Evolutionary conservation across 2,113 vertebrate genomes (phyloP), one percentile per base, ranked within the genome.

Genomic region (Ictalurus punctatus): DNA sequence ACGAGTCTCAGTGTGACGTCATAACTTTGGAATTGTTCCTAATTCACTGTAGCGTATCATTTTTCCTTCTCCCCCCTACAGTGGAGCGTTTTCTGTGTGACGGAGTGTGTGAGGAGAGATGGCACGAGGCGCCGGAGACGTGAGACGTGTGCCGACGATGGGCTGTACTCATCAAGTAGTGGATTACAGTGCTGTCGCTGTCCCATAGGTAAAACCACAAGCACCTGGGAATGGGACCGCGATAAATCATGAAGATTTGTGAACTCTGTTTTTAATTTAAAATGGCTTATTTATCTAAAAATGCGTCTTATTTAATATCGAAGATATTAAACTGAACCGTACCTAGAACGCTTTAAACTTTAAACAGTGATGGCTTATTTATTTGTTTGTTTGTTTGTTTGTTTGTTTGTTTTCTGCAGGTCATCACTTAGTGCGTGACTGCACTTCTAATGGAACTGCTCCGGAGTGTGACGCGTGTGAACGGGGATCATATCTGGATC

Each of bases 171-270:
- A 0, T 91, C 21, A 6, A 56, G 0, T 74, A 34, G 1, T 6
- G 21, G 21, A 37, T 71, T 0, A 1, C 1, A 0, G 0, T 96
- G 95, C 7, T 95, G 94, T 58, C 34, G 0, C 0, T 96, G 95
- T 84, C 21, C 7, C 2, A 1, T 9, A 2, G 95, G 95, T 92
- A 83, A 52, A 76, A 13, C 7, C 34, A 4, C 34, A 40, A 30
- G 16, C 67, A 30, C 2, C 67, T 16, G n/a, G 7, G 13, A 61
- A 37, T 17, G 23, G 17, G 17, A n/a, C 63, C 3, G 25, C 27
- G 0, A 27, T 3, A 2, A 23, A 61, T 61, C 23, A 25, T 27
- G 61, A 63, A 12, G 61, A 25, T 27, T 65, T 27, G 25, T 27
- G 61, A 65, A 9, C 63, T 65, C 25, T 27, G 23, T 65, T 65